Base-by-base conservation (phyloP, 2,797 vertebrate species). In the Craterocephalus amniculus region DNA sequence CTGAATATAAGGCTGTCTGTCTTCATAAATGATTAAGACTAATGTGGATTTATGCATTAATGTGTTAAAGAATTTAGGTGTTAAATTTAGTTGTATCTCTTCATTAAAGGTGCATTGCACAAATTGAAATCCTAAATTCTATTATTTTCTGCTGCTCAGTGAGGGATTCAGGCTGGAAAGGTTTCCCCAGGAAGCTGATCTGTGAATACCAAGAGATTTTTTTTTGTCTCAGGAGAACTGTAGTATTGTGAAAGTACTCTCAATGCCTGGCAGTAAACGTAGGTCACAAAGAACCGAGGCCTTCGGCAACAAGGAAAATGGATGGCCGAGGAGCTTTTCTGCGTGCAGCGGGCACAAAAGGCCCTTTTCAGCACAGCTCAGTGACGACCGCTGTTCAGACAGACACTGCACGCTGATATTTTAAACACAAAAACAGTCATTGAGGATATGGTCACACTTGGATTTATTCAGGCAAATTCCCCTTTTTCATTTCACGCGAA, bases 301-400 rank as follows among this genome's bases (percentile, higher is more conserved):
- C 87, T 89, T 83, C 65, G 73, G 79, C 66, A 22, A 58, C 56
- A 70, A 66, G 80, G 68, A 76, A 78, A 87, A 78, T 71, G 63
- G 70, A 86, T 45, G 74, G 79, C 79, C 51, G 65, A 79, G 79
- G 89, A 84, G 72, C 67, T 70, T 86, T 73, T 88, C 62, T 83
- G 67, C 67, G 83, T 89, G 76, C 71, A 59, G 34, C 2, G 6
- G 34, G 52, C 74, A 94, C 91, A 93, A 93, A 93, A 85, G 87
- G 65, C 49, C 56, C 87, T 87, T 89, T 93, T 92, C 85, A 91
- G 64, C 52, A 2, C 36, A 55, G n/a, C 52, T 85, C 83, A 83
- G 76, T 83, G 88, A 85, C 78, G 72, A 87, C 64, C 64, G 43
- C 65, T 81, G 85, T 86, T 81, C 83, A 65, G 35, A 78, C 83